Conservation (phyloP, 2,113 vertebrate species). For the Polypterus senegalus region DNA sequence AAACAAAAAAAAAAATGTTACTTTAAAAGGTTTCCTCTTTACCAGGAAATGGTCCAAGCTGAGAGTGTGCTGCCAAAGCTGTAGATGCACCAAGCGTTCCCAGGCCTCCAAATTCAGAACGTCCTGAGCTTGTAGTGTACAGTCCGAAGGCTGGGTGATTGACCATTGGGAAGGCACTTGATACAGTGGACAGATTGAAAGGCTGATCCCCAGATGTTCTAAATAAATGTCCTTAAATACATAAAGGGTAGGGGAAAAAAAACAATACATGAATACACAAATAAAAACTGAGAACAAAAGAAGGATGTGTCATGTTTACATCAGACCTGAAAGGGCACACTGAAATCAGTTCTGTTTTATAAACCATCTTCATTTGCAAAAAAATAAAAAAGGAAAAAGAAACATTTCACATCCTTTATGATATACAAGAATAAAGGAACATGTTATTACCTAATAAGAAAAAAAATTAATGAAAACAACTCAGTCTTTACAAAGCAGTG, state of each 20-base stretch:
- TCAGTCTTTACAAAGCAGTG: no score
- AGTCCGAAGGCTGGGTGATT: conserved; percentile 60
- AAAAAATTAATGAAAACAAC: no score
- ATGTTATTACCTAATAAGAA: no score
- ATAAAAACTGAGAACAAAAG: no score
- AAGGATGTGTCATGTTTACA: no score
- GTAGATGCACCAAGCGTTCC: conserved; percentile 68
- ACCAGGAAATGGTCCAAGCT: conserved; percentile 68
- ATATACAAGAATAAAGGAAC: no score
- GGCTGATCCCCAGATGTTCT: conserved; percentile 51
- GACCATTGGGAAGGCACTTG: conserved; percentile 67
- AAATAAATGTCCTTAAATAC: conserved; percentile 50
- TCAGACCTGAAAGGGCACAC: no score
- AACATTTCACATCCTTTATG: no score
- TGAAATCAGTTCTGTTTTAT: no score
- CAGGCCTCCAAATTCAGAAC: conserved; percentile 67
- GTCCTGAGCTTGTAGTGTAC: conserved; percentile 54
- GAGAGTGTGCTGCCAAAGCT: conserved; percentile 57
- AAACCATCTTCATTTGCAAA: no score
- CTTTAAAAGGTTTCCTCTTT: conserved; percentile 26
- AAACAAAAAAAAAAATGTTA: background rate
- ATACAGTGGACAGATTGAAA: conserved; percentile 51
- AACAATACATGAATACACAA: background rate
- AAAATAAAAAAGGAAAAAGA: no score
- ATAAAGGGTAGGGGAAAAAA: conserved; percentile 23